Percentiles rank a stretch among this genome's conserved stretches.
phyloP scores from a whole-genome alignment of 2,113 vertebrate genomes.

The Gobio gobio region DNA sequence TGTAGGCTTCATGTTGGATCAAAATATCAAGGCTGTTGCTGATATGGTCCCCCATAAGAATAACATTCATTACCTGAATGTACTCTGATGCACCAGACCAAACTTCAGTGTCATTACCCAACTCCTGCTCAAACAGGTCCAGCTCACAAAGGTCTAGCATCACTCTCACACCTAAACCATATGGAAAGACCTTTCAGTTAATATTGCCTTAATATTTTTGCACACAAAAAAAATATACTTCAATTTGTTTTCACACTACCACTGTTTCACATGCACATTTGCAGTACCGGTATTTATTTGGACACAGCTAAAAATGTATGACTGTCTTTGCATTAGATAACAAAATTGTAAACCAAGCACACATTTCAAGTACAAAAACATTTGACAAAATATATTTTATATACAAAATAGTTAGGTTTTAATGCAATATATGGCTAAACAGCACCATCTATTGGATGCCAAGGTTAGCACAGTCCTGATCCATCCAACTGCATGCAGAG shows the following conservation, averaged over 20 bases:
- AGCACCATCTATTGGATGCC: slow-evolving; percentile 31
- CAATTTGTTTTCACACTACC: neutral
- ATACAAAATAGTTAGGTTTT: too few species aligned
- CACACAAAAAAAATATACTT: neutral
- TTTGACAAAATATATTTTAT: neutral
- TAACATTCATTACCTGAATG: slow-evolving; percentile 52
- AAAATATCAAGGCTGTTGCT: neutral
- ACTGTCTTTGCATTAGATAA: neutral
- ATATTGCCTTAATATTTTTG: neutral
- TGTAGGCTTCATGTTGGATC: neutral
- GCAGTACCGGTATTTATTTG: neutral
- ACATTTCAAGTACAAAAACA: neutral
- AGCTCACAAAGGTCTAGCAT: slow-evolving; percentile 72
- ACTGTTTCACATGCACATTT: neutral
- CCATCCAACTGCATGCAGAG: neutral
- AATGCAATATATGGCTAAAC: neutral
- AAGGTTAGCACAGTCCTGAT: neutral
- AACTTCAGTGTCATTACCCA: slow-evolving; percentile 15
- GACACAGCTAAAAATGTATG: neutral
- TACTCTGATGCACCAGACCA: slow-evolving; percentile 23
- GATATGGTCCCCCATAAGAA: neutral
- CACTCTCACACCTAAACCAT: slow-evolving; percentile 69
- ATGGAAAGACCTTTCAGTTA: neutral
- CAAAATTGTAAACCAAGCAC: neutral
- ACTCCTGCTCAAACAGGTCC: slow-evolving; percentile 44